Evolutionary conservation across 2,888 invertebrate species (phyloP).

Genomic region (Tupiocoris notatus): DNA sequence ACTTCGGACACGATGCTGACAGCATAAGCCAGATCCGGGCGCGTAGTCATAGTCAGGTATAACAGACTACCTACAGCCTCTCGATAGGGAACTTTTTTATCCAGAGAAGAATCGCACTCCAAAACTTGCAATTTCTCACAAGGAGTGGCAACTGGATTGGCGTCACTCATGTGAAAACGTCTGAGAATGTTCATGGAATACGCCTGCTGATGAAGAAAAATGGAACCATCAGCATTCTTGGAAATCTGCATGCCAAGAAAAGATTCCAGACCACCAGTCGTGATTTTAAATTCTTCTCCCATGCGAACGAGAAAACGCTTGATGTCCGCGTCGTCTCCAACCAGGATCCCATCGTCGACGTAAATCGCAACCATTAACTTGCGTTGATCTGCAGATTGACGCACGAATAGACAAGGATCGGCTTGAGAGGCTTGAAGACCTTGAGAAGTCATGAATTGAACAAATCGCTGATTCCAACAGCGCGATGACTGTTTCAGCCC

Average conservation of each 20-base stretch:
- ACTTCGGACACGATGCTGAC: neutral
- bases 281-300: too few relatives aligned
- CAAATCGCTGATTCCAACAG: neutral
- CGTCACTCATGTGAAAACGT: too few relatives aligned
- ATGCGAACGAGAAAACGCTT: too few relatives aligned
- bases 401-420: neutral
- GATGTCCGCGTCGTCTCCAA: neutral
- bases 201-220: too few relatives aligned
- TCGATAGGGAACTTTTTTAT: neutral
- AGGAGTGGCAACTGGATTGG: too few relatives aligned
- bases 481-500: neutral
- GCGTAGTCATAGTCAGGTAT: neutral
- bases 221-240: too few relatives aligned
- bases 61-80: slow-evolving; percentile 15
- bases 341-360: neutral
- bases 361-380: slow-evolving; percentile 1
- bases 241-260: too few relatives aligned
- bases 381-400: neutral
- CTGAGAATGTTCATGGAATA: too few relatives aligned
- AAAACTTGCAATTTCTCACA: too few relatives aligned
- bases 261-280: too few relatives aligned
- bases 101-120: too few relatives aligned
- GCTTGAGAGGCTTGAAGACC: neutral
- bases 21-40: slow-evolving; percentile 2
- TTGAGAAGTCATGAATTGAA: neutral